Evolutionary conservation across 2,113 vertebrate species (phyloP).

Genomic region (Mungos mungo): DNA sequence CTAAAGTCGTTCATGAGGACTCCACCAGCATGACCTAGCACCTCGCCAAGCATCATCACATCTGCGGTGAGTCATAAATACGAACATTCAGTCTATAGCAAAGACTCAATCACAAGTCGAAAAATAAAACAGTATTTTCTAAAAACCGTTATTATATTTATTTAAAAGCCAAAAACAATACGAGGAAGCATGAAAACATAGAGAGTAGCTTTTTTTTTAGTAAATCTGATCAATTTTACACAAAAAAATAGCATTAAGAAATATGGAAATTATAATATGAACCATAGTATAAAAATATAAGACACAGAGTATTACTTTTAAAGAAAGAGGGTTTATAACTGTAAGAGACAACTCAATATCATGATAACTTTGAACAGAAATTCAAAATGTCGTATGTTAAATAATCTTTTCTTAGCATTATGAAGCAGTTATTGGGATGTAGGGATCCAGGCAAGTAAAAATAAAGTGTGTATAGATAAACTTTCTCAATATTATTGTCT

Average conservation of each 20-base stretch:
- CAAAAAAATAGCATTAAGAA: neutral
- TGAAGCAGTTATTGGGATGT: neutral
- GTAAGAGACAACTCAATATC: neutral
- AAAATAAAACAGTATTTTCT: neutral
- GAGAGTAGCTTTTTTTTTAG: neutral
- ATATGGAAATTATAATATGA: neutral
- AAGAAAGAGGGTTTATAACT: neutral
- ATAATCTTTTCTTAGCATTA: neutral
- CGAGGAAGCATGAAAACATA: neutral
- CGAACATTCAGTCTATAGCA: neutral
- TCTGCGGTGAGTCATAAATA: neutral
- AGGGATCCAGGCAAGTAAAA: neutral
- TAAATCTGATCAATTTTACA: neutral
- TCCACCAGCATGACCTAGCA: neutral
- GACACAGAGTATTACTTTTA: neutral
- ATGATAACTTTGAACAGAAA: neutral
- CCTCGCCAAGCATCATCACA: neutral
- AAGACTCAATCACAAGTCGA: neutral
- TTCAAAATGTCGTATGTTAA: neutral
- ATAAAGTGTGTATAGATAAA: neutral
- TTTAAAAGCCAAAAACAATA: constrained; percentile 49
- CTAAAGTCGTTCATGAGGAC: neutral
- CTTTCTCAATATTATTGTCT: constrained; percentile 4
- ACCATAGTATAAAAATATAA: constrained; percentile 26
- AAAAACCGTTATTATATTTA: constrained; percentile 44